Evolutionary conservation across 2,797 vertebrate species (phyloP), one percentile per base, ranked within the genome.

Genomic region (Psittacula echo): DNA sequence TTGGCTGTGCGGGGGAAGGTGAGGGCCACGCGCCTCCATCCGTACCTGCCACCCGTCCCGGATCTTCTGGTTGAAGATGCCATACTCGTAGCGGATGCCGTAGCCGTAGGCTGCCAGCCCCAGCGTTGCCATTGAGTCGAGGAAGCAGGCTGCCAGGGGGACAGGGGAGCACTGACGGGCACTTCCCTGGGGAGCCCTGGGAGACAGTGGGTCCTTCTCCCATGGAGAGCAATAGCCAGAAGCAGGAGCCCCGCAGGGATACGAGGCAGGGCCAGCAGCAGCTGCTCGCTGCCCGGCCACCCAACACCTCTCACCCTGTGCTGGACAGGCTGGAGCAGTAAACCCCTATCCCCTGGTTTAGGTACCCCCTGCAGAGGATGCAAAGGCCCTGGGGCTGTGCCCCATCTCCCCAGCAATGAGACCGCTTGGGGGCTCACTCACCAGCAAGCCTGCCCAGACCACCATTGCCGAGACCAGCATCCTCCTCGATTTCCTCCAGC

Each of bases 401-500:
- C 53, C 71, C 51, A n/a, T 34, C 78, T 13, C 7, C 27, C 13
- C 9, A 27, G 61, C 39, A 29, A 21, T 0, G 0, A 37, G 44
- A 42, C 10, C 8, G 1, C 12, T 11, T 29, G 3, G 66, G 42
- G 5, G 7, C 7, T 78, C 34, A 79, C 97, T 97, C 97, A 99
- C 99, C 99, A 96, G 99, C 99, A 72, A 99, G 98, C 90, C 99
- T 98, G 50, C 99, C 99, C 26, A 99, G 98, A 15, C 99, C 99
- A n/a, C 99, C 99, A 1, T 99, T 99, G 44, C 99, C 99, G 30
- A 99, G 98, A 7, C 99, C 99, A 0, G 99, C 99, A 45, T 99
- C 99, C 97, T 99, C 99, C 96, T 99, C 99, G 62, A 99, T 98
- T 94, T 99, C 99, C 97, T 99, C 99, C 97, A 99, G 97, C 97